phyloP scores from a whole-genome alignment of 1,140 invertebrate species.

The Zaprionus gabonicus region DNA sequence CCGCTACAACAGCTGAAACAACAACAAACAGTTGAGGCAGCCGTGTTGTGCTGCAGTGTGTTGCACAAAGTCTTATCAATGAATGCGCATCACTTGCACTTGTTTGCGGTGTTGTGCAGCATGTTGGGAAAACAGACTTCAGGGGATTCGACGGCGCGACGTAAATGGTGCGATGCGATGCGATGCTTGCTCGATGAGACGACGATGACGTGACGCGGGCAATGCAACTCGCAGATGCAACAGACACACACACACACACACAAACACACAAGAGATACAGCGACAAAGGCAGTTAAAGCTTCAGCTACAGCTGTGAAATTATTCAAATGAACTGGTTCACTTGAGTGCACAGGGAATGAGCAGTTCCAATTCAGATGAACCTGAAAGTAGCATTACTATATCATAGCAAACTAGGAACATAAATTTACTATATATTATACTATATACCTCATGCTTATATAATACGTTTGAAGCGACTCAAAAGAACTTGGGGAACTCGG shows the following conservation, averaged over 20 bases:
- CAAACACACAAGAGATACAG: slow-evolving; percentile 39
- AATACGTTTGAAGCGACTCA: not conserved
- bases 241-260: slow-evolving; percentile 22
- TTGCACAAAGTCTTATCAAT: slow-evolving; percentile 80
- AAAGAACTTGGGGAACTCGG: not conserved
- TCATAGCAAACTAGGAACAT: not conserved
- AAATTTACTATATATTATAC: not conserved
- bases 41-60: slow-evolving; percentile 15
- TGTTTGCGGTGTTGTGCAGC: slow-evolving; percentile 63
- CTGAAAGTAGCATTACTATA: not conserved
- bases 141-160: slow-evolving; percentile 49
- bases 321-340: slow-evolving; percentile 10
- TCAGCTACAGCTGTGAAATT: slow-evolving; percentile 9
- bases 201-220: slow-evolving; percentile 70
- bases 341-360: not conserved
- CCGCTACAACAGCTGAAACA: slow-evolving; percentile 50
- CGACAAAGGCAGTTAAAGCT: slow-evolving; percentile 31
- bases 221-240: slow-evolving; percentile 31
- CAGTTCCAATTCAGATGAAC: not conserved
- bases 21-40: slow-evolving; percentile 13
- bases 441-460: too few species aligned
- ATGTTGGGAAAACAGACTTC: slow-evolving; percentile 13
- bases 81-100: slow-evolving; percentile 82
- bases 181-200: slow-evolving; percentile 18
- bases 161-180: slow-evolving; percentile 62